Evolutionary conservation across 2,113 vertebrate genomes (phyloP).

Genomic region (Agapornis roseicollis): DNA sequence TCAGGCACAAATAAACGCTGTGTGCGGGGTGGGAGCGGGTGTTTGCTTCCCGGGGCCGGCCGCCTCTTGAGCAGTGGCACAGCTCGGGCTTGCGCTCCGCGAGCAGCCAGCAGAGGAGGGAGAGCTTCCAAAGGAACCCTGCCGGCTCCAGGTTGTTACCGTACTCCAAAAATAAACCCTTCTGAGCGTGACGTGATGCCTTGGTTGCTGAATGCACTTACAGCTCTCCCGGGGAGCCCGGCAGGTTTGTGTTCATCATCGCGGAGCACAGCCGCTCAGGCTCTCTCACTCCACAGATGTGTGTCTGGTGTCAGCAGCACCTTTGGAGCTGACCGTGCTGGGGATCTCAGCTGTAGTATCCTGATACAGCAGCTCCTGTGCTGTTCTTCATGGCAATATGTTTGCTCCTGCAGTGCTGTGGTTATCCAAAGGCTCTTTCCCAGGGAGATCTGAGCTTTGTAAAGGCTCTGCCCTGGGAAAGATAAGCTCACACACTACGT

Average conservation of each 20-base stretch:
- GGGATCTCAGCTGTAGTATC: neutral
- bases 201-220: neutral
- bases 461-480: neutral
- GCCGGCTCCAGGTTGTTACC: neutral
- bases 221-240: neutral
- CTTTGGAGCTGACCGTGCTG: neutral
- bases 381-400: accelerated
- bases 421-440: neutral
- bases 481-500: neutral
- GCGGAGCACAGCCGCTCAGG: accelerated
- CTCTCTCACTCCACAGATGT: accelerated
- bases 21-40: neutral
- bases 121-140: neutral
- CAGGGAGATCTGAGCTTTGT: constrained; percentile 6
- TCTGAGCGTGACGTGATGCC: neutral
- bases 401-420: accelerated
- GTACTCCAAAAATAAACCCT: neutral
- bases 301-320: accelerated
- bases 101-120: accelerated
- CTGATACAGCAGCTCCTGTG: neutral
- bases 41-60: neutral
- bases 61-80: neutral
- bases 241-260: neutral
- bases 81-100: neutral
- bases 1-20: neutral